These are phyloP conservation scores for Tanytarsus gracilentus DNA, from an alignment of 2,888 invertebrate genomes.

Conservation along the genomic window DNA sequence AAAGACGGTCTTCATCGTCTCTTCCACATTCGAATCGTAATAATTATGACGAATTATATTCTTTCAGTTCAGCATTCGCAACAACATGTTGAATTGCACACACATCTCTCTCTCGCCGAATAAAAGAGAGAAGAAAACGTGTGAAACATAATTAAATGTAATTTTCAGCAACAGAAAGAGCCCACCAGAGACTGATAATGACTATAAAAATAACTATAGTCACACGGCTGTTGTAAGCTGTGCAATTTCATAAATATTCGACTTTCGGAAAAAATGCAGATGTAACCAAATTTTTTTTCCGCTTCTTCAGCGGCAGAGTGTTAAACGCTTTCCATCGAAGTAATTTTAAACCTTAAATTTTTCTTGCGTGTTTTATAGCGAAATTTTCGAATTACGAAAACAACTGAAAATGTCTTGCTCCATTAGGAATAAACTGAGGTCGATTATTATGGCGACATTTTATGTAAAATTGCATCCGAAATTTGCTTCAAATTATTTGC, in stretches of 20 bases:
- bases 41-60: constrained; percentile 13
- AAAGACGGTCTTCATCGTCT: too few relatives aligned
- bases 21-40: too few relatives aligned
- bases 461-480: too few relatives aligned
- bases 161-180: too few relatives aligned
- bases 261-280: neutral
- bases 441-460: too few relatives aligned
- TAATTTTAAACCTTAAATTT: too few relatives aligned
- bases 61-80: neutral
- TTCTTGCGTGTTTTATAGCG: too few relatives aligned
- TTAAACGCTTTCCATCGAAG: too few relatives aligned
- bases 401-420: neutral
- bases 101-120: neutral
- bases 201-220: constrained; percentile 2
- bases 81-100: neutral
- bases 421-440: too few relatives aligned
- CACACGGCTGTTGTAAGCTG: neutral
- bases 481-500: too few relatives aligned
- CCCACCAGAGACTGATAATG: constrained; percentile 12
- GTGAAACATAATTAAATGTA: constrained; percentile 27
- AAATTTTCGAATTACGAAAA: too few relatives aligned
- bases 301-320: neutral
- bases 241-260: neutral
- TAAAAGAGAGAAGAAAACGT: constrained; percentile 17
- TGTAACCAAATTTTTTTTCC: neutral